Evolutionary conservation across 2,888 invertebrate species (phyloP), one percentile per base, ranked within the genome.

Genomic region (Tinea pellionella): DNA sequence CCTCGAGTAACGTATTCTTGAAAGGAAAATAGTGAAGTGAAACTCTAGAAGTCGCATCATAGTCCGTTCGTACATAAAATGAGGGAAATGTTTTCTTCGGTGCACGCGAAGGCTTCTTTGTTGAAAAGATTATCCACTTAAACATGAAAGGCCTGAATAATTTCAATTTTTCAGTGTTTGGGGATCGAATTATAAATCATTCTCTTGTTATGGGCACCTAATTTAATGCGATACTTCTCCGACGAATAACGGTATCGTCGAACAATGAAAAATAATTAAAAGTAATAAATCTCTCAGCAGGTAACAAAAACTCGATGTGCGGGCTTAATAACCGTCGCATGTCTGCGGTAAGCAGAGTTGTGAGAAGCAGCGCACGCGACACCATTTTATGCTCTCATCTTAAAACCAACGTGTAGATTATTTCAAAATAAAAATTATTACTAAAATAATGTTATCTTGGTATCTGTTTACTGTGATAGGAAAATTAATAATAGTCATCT

Each of bases 201-300:
- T 69, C 69, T 63, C 70, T 69, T 70, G 71, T 75, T 71, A 59
- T 61, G 51, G 77, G 77, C 74, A 77, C 80, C 77, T 81, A 80
- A 83, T 82, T 82, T 79, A 78, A 75, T 72, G 70, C 71, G 73
- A 75, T 70, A 72, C 73, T 71, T 72, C 69, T 71, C 72, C 80
- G 81, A 79, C 74, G 78, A 76, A 76, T 76, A 78, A 73, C 74
- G 74, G 72, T 67, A 74, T 19, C 19, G 56, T 43, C 77, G 79
- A 77, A 85, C 84, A 86, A 85, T 84, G 83, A 80, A 80, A 80
- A 81, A 83, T 87, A 87, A 87, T 87, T 86, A 87, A 86, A 86
- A 85, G 85, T 85, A 83, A 86, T 86, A 87, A 87, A 87, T 87
- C 86, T 87, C 85, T 65, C 83, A 71, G 80, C 83, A 78, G 84